Conservation (phyloP, 2,888 invertebrate genomes). For the Rhagonycha lutea region DNA sequence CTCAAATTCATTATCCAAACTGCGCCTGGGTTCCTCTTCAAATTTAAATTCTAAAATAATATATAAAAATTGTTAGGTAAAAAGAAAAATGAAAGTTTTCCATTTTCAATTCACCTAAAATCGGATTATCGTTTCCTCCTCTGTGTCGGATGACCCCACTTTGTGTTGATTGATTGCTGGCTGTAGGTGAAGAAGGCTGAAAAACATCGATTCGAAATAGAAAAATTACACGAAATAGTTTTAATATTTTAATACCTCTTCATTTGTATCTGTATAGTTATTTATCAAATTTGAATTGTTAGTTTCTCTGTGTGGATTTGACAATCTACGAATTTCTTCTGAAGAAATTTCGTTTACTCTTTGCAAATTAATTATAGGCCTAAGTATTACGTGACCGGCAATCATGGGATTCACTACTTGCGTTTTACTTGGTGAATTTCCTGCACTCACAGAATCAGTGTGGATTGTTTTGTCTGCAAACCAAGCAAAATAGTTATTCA, state of each 20-base stretch:
- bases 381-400: constrained; percentile 35
- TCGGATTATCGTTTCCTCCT: not conserved
- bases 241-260: not conserved
- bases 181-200: not conserved
- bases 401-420: constrained; percentile 38
- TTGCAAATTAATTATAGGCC: constrained; percentile 34
- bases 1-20: not conserved
- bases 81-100: too few species aligned
- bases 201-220: not conserved
- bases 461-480: not conserved
- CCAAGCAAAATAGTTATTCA: not conserved
- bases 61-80: too few species aligned
- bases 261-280: not conserved
- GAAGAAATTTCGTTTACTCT: constrained; percentile 22
- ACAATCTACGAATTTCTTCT: not conserved
- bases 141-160: not conserved
- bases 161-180: not conserved
- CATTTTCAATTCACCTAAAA: not conserved
- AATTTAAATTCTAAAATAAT: not conserved
- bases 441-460: not conserved
- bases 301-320: not conserved
- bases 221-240: not conserved
- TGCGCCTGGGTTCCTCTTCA: not conserved
- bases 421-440: constrained; percentile 21
- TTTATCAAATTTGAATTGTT: not conserved